These are phyloP conservation scores for Falco columbarius DNA, from an alignment of 2,797 vertebrate genomes.

Conservation along the genomic window DNA sequence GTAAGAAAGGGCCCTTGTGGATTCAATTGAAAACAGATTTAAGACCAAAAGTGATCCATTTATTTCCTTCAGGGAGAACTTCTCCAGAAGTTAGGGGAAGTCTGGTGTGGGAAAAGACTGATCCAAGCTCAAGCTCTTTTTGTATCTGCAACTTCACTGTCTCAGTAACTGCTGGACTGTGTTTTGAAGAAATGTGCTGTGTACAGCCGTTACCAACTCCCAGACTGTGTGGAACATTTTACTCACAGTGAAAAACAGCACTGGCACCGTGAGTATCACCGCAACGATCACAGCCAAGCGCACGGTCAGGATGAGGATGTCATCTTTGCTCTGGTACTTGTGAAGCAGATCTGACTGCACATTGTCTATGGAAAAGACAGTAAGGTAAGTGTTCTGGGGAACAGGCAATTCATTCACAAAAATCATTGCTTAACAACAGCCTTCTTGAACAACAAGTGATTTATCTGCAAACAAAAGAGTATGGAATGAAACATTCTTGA, in stretches of 20 bases:
- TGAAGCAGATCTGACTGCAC: slow-evolving; percentile 81
- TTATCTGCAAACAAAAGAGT: slow-evolving; percentile 45
- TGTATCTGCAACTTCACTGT: background rate
- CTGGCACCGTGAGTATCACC: slow-evolving; percentile 81
- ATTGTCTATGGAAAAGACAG: slow-evolving; percentile 64
- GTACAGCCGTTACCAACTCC: background rate
- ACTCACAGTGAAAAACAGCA: slow-evolving; percentile 85
- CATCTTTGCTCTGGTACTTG: slow-evolving; percentile 76
- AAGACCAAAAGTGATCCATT: background rate
- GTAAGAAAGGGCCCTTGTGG: background rate
- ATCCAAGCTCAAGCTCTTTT: background rate
- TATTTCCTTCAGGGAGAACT: background rate
- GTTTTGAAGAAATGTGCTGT: background rate
- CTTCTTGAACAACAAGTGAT: slow-evolving; percentile 59
- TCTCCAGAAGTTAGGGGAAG: background rate
- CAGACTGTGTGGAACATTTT: background rate
- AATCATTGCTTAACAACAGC: slow-evolving; percentile 41
- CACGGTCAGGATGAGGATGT: slow-evolving; percentile 78
- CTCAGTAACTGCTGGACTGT: background rate
- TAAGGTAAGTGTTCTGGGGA: background rate
- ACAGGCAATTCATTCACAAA: slow-evolving; percentile 12
- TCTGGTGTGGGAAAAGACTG: background rate
- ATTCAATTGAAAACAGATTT: background rate
- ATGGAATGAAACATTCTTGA: slow-evolving; percentile 27
- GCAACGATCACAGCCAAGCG: slow-evolving; percentile 81